phyloP scores from a whole-genome alignment of 2,113 vertebrate species.

The Cyrtonyx montezumae region DNA sequence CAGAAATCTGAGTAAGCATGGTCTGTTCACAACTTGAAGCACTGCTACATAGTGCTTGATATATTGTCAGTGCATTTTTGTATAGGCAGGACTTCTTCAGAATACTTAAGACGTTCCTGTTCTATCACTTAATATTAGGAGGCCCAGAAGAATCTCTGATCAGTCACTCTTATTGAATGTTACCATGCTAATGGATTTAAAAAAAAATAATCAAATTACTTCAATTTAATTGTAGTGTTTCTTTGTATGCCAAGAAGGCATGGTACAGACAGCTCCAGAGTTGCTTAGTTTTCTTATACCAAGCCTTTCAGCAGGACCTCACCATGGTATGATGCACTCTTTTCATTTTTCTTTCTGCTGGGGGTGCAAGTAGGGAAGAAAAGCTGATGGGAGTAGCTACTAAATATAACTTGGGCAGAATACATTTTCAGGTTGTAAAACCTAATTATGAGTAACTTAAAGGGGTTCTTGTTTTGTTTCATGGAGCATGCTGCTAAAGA shows the following conservation, averaged over 20 bases:
- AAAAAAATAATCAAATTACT: neutral
- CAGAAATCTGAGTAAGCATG: neutral
- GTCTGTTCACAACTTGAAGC: neutral
- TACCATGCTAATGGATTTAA: neutral
- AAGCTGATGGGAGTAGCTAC: neutral
- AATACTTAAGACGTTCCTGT: neutral
- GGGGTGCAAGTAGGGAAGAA: neutral
- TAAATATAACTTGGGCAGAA: neutral
- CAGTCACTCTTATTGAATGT: neutral
- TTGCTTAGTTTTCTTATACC: neutral
- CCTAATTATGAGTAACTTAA: neutral
- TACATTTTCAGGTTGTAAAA: neutral
- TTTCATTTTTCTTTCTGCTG: neutral
- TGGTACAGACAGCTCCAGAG: neutral
- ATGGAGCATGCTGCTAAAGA: neutral
- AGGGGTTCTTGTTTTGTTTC: fast-evolving
- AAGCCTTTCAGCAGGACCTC: neutral
- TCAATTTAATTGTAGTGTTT: neutral
- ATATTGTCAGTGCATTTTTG: neutral
- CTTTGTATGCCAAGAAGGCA: neutral
- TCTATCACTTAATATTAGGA: neutral
- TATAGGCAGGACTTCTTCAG: neutral
- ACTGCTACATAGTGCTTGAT: neutral
- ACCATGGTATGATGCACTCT: fast-evolving
- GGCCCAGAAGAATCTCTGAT: neutral